Evolutionary conservation across 2,113 vertebrate species (phyloP).

Genomic region (Mesembrinibis cayennensis): DNA sequence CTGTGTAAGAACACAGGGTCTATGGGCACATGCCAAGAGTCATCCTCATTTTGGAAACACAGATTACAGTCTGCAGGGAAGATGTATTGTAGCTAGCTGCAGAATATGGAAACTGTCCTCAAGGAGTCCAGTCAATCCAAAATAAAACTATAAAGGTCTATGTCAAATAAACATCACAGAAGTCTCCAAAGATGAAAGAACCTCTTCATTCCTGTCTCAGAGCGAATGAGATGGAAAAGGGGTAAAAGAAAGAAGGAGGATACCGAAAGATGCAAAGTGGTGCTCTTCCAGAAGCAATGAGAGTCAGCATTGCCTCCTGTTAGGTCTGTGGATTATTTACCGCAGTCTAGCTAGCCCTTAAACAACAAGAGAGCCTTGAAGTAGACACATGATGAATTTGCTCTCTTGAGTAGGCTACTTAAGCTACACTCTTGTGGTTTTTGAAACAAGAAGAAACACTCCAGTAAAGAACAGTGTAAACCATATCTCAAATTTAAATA

Average conservation of each 20-base stretch:
- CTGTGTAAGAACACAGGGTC: background rate
- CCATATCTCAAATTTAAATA: background rate
- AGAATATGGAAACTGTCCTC: background rate
- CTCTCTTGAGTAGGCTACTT: background rate
- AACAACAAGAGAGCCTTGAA: background rate
- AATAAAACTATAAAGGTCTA: background rate
- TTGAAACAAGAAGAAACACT: conserved; percentile 26
- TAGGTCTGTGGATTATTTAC: conserved; percentile 30
- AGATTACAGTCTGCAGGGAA: background rate
- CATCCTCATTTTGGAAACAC: background rate
- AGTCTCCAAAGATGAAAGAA: background rate
- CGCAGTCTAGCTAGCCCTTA: background rate
- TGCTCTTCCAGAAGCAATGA: background rate
- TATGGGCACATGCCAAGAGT: background rate
- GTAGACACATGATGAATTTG: background rate
- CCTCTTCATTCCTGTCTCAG: background rate
- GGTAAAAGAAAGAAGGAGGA: background rate
- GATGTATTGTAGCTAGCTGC: background rate
- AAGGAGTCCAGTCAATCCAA: background rate
- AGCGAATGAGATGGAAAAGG: background rate
- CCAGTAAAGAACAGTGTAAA: background rate
- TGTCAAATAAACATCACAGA: background rate
- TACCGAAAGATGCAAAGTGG: background rate
- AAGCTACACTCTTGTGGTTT: background rate
- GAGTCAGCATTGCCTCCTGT: background rate